These are phyloP conservation scores for Acleris laterana DNA, from an alignment of 2,888 invertebrate genomes.

Conservation along the genomic window DNA sequence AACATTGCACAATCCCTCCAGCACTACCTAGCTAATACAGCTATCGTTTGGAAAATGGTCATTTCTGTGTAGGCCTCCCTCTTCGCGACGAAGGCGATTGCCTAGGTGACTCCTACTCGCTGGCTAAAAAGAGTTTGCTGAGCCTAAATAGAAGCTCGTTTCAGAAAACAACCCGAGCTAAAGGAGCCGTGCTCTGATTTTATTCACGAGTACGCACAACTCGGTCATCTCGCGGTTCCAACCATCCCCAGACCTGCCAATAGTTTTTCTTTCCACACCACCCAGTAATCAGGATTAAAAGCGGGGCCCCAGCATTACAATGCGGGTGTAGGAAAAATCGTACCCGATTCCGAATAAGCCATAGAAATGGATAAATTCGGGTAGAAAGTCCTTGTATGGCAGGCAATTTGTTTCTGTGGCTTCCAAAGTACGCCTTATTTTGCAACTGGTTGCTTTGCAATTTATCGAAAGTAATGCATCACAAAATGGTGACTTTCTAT, in stretches of 20 bases:
- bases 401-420: no score
- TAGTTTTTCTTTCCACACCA: neutral
- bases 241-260: neutral
- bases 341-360: no score
- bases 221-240: neutral
- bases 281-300: neutral
- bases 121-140: conserved; percentile 12
- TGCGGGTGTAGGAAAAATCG: no score
- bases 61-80: neutral
- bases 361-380: no score
- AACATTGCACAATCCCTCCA: neutral
- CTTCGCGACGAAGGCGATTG: neutral
- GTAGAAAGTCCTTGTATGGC: no score
- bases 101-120: neutral
- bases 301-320: neutral
- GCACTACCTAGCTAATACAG: neutral
- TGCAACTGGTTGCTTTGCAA: no score
- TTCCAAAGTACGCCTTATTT: no score
- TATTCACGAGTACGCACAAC: neutral
- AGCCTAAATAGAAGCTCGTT: neutral
- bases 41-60: neutral
- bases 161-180: neutral
- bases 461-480: no score
- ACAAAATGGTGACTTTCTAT: no score
- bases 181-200: neutral